phyloP scores from a whole-genome alignment of 2,888 invertebrate genomes.

The Drosophila mimetica region DNA sequence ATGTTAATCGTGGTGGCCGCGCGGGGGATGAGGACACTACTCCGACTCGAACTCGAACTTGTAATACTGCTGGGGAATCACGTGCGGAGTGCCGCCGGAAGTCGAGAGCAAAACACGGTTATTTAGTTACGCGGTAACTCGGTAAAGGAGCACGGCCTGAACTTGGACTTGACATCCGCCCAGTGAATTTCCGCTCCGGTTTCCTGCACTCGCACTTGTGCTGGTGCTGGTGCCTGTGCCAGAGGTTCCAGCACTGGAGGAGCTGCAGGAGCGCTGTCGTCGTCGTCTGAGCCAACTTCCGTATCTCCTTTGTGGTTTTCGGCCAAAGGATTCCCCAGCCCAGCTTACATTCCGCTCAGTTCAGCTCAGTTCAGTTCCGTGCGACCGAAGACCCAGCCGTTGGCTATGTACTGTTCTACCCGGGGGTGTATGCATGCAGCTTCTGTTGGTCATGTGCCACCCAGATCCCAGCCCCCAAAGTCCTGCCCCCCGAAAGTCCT shows the following conservation, averaged over 20 bases:
- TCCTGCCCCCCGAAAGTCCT: slow-evolving; percentile 44
- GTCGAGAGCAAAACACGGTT: slow-evolving; percentile 42
- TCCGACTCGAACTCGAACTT: neutral
- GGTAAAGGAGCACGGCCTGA: slow-evolving; percentile 47
- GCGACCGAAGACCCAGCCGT: slow-evolving; percentile 84
- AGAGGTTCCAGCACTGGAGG: slow-evolving; percentile 46
- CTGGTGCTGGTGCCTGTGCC: slow-evolving; percentile 2
- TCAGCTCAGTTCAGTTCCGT: slow-evolving; percentile 69
- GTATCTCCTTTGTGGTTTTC: slow-evolving; percentile 82
- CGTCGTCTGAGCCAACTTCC: slow-evolving; percentile 79
- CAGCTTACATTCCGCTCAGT: slow-evolving; percentile 81
- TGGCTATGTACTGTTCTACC: slow-evolving; percentile 85
- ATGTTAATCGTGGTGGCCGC: slow-evolving; percentile 58
- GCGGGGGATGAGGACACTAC: slow-evolving; percentile 16
- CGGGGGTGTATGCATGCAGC: slow-evolving; percentile 84
- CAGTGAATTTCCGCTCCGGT: slow-evolving; percentile 81
- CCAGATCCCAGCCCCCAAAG: slow-evolving; percentile 18
- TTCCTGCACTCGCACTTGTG: slow-evolving; percentile 56
- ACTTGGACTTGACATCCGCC: slow-evolving; percentile 71
- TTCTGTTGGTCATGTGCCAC: slow-evolving; percentile 80
- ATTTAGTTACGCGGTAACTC: slow-evolving; percentile 41
- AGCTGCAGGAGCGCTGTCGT: slow-evolving; percentile 49
- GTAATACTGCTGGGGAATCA: slow-evolving; percentile 17
- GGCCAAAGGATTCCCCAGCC: slow-evolving; percentile 81
- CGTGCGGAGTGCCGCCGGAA: slow-evolving; percentile 62